phyloP scores from a whole-genome alignment of 2,888 invertebrate genomes.

The Odontocolon sp. region DNA sequence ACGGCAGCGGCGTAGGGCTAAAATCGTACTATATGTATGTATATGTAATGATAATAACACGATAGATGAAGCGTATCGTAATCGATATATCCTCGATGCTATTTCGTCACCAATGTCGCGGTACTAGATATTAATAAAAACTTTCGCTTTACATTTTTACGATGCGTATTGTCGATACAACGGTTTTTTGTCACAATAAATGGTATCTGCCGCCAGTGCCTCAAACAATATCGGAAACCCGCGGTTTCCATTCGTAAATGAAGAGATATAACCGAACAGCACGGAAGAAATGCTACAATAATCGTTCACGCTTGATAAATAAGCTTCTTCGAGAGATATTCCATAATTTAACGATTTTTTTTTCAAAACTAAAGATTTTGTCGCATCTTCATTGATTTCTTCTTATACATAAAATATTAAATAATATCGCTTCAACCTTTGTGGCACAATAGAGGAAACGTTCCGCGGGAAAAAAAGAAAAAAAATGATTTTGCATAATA shows the following conservation, averaged over 20 bases:
- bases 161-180: conserved; percentile 17
- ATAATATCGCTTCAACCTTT: conserved; percentile 4
- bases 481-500: conserved; percentile 11
- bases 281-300: neutral
- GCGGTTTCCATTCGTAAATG: neutral
- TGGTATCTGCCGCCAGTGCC: conserved; percentile 46
- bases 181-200: conserved; percentile 12
- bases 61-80: neutral
- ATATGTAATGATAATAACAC: too few species aligned
- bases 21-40: neutral
- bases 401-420: neutral
- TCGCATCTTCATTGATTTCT: neutral
- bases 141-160: conserved; percentile 8
- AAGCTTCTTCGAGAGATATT: too few species aligned
- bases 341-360: too few species aligned
- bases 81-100: neutral
- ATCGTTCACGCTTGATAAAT: too few species aligned
- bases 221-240: conserved; percentile 19
- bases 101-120: conserved; percentile 6
- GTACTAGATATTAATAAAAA: neutral
- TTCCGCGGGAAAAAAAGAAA: neutral
- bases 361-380: too few species aligned
- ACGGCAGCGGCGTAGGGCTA: neutral
- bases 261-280: neutral
- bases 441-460: conserved; percentile 38